Evolutionary conservation across 1,140 invertebrate species (phyloP).

Genomic region (Bicyclus anynana): DNA sequence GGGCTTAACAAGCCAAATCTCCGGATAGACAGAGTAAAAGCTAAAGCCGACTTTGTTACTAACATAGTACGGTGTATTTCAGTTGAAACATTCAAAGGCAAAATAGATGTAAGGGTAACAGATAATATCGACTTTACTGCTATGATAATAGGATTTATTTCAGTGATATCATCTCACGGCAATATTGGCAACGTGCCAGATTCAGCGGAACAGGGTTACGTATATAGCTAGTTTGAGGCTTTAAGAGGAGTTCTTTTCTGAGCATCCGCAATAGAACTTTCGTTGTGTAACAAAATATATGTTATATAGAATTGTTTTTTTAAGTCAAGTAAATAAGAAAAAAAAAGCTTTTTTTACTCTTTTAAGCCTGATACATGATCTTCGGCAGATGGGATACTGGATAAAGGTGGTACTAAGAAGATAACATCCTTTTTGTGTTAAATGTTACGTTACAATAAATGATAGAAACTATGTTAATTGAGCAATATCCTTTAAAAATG

Average conservation of each 20-base stretch:
- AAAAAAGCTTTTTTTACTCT: too few species aligned
- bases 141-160: slow-evolving; percentile 14
- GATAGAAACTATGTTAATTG: too few species aligned
- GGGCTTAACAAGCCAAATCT: slow-evolving; percentile 9
- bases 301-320: too few species aligned
- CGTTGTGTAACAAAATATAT: too few species aligned
- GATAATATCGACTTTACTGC: slow-evolving; percentile 5
- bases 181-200: slow-evolving; percentile 26
- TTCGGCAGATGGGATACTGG: too few species aligned
- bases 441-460: too few species aligned
- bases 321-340: too few species aligned
- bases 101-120: background rate
- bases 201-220: slow-evolving; percentile 15
- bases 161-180: background rate
- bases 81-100: background rate
- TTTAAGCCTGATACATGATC: too few species aligned
- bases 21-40: background rate
- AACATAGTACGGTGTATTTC: background rate
- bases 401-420: too few species aligned
- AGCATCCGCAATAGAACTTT: background rate
- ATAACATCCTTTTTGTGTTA: too few species aligned
- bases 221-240: slow-evolving; percentile 2
- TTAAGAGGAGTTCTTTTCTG: slow-evolving; percentile 1
- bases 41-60: background rate
- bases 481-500: too few species aligned